Evolutionary conservation across 2,888 invertebrate species (phyloP).

Genomic region (Metallyticus violacea): DNA sequence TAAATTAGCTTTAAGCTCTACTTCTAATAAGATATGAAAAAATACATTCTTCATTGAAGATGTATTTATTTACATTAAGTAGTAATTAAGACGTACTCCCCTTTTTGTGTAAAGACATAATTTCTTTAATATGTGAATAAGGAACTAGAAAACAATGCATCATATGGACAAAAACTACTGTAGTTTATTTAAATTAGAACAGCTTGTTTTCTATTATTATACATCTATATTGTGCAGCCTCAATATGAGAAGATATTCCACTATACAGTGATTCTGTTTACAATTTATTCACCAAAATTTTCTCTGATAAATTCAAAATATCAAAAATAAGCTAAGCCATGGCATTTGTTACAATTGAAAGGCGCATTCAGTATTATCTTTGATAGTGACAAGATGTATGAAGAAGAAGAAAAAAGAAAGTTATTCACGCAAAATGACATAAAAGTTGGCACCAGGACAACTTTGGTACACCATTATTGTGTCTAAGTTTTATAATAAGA

Average conservation of each 20-base stretch:
- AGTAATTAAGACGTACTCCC: constrained; percentile 28
- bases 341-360: neutral
- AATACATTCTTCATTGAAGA: constrained; percentile 11
- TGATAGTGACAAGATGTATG: neutral
- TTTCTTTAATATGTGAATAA: neutral
- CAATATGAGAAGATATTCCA: neutral
- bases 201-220: neutral
- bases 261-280: neutral
- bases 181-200: neutral
- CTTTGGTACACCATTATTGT: no score
- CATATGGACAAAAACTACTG: neutral
- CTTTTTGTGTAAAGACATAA: neutral
- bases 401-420: neutral
- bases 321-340: neutral
- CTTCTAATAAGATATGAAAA: constrained; percentile 9
- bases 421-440: no score
- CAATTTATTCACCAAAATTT: neutral
- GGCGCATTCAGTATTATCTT: neutral
- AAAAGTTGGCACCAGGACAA: no score
- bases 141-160: neutral
- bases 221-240: neutral
- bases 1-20: neutral
- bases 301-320: neutral
- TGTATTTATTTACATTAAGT: constrained; percentile 11
- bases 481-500: no score